A percentile compares a stretch with the other conserved stretches of the same genome.
These are phyloP conservation scores for Eupleurogrammus muticus DNA, from an alignment of 2,797 vertebrate genomes.

Conservation along the genomic window DNA sequence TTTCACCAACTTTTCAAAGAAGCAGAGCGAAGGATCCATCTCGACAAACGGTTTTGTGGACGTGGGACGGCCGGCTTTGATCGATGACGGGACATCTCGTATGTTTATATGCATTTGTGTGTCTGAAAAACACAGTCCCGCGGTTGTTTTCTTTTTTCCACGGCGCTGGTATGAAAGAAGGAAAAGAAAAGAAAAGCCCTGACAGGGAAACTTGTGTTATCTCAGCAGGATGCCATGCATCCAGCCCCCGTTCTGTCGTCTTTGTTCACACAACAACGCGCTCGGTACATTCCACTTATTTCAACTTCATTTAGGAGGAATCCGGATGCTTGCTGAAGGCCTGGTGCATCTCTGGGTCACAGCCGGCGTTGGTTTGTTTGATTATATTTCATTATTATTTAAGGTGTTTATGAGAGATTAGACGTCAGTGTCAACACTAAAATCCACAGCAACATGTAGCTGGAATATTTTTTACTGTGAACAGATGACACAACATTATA, in stretches of 20 bases:
- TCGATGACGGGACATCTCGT: slow-evolving; percentile 41
- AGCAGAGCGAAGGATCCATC: slow-evolving; percentile 13
- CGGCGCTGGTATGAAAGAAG: slow-evolving; percentile 47
- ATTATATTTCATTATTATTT: slow-evolving; percentile 54
- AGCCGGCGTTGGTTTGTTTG: slow-evolving; percentile 35
- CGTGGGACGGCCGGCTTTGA: slow-evolving; percentile 45
- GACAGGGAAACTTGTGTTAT: slow-evolving; percentile 70
- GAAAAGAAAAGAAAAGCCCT: slow-evolving; percentile 37
- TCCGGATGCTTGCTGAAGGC: slow-evolving; percentile 43
- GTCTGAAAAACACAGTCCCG: slow-evolving; percentile 44
- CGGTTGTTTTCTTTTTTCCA: slow-evolving; percentile 60
- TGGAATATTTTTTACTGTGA: too few relatives aligned
- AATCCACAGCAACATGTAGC: slow-evolving; percentile 37
- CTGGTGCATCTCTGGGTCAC: slow-evolving; percentile 27
- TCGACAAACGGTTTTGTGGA: slow-evolving; percentile 37
- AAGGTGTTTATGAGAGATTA: slow-evolving; percentile 56
- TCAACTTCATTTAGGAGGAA: slow-evolving; percentile 63
- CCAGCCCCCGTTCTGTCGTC: slow-evolving; percentile 32
- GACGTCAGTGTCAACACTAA: slow-evolving; percentile 43
- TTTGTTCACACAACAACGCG: slow-evolving; percentile 58
- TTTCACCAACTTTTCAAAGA: slow-evolving; percentile 43
- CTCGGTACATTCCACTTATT: slow-evolving; percentile 58
- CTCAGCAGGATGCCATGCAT: slow-evolving; percentile 66
- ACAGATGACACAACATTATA: slow-evolving; percentile 24
- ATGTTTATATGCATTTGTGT: slow-evolving; percentile 51